A percentile compares a stretch with the other conserved stretches of the same genome.
Conservation (phyloP, 1,140 invertebrate genomes). For the Drosophila micromelanica region DNA sequence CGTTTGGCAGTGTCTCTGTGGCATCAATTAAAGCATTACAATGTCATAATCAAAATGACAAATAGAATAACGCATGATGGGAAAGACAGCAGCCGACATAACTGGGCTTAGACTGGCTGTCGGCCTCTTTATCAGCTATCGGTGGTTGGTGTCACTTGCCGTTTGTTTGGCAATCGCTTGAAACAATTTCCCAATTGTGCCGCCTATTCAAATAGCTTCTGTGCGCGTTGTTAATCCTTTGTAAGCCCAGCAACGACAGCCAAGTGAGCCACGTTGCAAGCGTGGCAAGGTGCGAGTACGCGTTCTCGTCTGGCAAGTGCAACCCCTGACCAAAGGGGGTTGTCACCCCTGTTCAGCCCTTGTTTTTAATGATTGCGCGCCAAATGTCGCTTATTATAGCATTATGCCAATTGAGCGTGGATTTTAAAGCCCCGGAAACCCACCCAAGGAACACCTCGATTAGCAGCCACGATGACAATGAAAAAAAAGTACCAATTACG, state of each 20-base stretch:
- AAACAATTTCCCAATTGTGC: conserved; percentile 74
- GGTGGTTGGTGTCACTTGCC: conserved; percentile 63
- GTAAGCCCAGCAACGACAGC: conserved; percentile 63
- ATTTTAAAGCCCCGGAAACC: conserved; percentile 21
- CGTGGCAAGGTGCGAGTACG: conserved; percentile 41
- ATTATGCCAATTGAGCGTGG: conserved; percentile 51
- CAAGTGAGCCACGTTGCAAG: conserved; percentile 40
- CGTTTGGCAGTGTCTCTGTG: conserved; percentile 44
- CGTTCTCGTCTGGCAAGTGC: conserved; percentile 30
- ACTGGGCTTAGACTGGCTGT: conserved; percentile 19
- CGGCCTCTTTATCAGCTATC: conserved; percentile 14
- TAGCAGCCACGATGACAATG: conserved; percentile 58
- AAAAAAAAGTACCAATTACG: conserved; percentile 49
- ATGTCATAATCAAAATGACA: conserved; percentile 84
- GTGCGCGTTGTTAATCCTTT: conserved; percentile 61
- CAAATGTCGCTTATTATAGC: conserved; percentile 40
- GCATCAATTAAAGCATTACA: conserved; percentile 84
- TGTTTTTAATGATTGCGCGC: conserved; percentile 21
- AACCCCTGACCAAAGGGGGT: conserved; percentile 21
- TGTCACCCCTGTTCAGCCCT: conserved; percentile 45
- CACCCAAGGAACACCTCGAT: conserved; percentile 33
- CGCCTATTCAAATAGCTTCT: conserved; percentile 71
- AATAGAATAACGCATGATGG: conserved; percentile 84
- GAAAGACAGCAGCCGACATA: conserved; percentile 73
- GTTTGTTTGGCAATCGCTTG: conserved; percentile 57